A percentile compares a stretch with the other conserved stretches of the same genome.
Evolutionary conservation across 2,113 vertebrate species (phyloP).

Genomic region (Mus spicilegus): DNA sequence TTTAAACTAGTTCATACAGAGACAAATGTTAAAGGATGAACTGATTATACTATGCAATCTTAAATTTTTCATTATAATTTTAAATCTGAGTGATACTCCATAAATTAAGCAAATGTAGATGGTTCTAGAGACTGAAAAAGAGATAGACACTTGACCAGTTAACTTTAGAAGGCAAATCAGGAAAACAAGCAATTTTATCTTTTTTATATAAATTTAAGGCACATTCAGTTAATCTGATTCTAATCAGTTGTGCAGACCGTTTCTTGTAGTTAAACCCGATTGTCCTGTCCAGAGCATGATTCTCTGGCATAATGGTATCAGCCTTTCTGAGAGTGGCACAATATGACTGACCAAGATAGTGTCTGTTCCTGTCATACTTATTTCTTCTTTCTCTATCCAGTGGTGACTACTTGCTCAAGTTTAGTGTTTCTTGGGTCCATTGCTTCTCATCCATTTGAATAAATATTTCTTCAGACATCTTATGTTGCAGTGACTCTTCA

Average conservation of each 20-base stretch:
- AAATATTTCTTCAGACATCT: conserved; percentile 15
- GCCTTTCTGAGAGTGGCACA: background rate
- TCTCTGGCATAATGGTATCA: background rate
- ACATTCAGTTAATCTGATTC: conserved; percentile 10
- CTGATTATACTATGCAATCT: background rate
- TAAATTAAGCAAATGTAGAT: background rate
- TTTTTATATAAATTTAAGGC: background rate
- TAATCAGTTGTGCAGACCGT: background rate
- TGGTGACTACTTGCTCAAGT: background rate
- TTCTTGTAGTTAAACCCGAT: background rate
- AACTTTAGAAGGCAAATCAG: background rate
- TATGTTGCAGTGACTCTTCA: background rate
- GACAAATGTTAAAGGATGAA: conserved; percentile 25
- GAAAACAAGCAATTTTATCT: background rate
- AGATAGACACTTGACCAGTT: background rate
- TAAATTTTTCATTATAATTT: conserved; percentile 25
- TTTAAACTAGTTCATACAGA: background rate
- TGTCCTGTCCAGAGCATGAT: background rate
- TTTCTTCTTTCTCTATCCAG: background rate
- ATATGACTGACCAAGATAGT: background rate
- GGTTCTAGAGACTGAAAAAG: background rate
- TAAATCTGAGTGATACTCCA: background rate
- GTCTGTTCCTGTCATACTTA: background rate
- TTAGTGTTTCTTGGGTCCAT: background rate
- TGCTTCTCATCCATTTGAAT: conserved; percentile 37